Percentiles rank a stretch among this genome's conserved stretches.
These are phyloP conservation scores for Antheraea mylitta DNA, from an alignment of 1,140 invertebrate genomes.

Conservation along the genomic window DNA sequence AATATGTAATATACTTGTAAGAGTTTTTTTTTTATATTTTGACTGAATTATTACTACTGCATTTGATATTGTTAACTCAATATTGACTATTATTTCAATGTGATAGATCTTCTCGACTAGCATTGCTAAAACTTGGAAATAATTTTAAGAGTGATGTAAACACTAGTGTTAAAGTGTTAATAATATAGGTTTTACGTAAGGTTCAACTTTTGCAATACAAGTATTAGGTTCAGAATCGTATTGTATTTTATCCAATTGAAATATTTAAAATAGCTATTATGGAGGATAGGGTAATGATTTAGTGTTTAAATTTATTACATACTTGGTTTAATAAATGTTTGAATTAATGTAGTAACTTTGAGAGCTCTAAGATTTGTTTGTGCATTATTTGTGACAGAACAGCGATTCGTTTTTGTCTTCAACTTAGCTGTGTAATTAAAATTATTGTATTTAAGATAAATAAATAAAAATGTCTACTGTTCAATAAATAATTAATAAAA, in stretches of 20 bases:
- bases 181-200: background rate
- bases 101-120: conserved; percentile 1
- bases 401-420: background rate
- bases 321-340: background rate
- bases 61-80: conserved; percentile 5
- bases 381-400: background rate
- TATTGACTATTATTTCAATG: background rate
- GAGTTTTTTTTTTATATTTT: background rate
- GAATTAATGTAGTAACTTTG: background rate
- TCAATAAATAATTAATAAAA: conserved; percentile 1
- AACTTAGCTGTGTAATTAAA: background rate
- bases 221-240: background rate
- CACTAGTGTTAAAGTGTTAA: background rate
- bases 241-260: background rate
- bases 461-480: background rate
- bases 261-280: conserved; percentile 2
- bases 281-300: conserved; percentile 7
- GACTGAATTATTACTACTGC: conserved; percentile 3
- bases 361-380: background rate
- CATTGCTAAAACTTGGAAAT: background rate
- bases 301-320: background rate
- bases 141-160: background rate
- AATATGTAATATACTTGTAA: conserved; percentile 9
- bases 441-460: background rate
- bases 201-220: background rate